Evolutionary conservation across 2,888 invertebrate species (phyloP), one percentile per base, ranked within the genome.

Genomic region (Sinelater perroti): DNA sequence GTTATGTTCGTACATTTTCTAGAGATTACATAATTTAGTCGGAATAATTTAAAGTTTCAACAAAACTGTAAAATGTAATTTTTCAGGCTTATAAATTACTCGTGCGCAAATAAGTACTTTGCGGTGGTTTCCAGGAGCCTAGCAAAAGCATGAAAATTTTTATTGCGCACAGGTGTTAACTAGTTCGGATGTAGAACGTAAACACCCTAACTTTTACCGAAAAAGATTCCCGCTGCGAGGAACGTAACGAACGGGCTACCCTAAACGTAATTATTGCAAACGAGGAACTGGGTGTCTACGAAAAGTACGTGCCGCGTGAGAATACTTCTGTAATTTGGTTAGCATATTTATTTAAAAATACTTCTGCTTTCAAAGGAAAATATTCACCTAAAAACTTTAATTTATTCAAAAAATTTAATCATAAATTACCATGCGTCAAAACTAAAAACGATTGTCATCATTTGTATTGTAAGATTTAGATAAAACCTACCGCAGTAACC

Each of bases 231-330:
- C 14, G 44, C 44, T 44, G 26, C 6, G 18, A 28, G 28, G 44
- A 44, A 44, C 30, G 44, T 44, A 44, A 30, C 44, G 44, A 44
- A 44, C 26, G 44, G 44, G 44, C 44, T 30, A 44, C 24, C 30
- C 30, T 17, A 11, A 44, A 44, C 26, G 44, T 44, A 44, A 44
- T 44, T 44, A 44, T 44, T 44, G 44, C 30, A 44, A 44, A 44
- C 28, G 44, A 18, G 28, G 30, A 44, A 44, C 30, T 44, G 30
- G 30, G 16, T 30, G 40, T n/a, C n/a, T n/a, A n/a, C n/a, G n/a
- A n/a, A n/a, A n/a, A n/a, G n/a, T n/a, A n/a, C n/a, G 14, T 13
- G 44, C 26, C 10, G 44, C 30, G 44, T 17, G 17, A 44, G 30
- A 30, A 18, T 44, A n/a, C 44, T n/a, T n/a, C n/a, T n/a, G n/a